Percentiles rank a stretch among this genome's conserved stretches.
Conservation (phyloP, 2,113 vertebrate genomes). For the Microtus oregoni region DNA sequence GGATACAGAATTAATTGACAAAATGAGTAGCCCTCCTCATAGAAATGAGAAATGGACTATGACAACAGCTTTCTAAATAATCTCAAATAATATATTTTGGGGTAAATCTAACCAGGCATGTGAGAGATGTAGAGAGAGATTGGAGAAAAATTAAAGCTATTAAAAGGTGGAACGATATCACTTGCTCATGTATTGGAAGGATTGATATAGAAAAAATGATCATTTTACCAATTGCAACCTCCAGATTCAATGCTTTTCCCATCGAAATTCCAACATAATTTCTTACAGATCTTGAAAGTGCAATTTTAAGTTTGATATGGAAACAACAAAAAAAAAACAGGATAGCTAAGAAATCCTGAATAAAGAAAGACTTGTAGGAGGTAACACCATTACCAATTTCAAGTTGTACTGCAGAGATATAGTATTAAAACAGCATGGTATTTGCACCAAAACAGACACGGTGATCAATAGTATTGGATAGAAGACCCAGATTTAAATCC, state of each 20-base stretch:
- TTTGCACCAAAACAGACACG: background rate
- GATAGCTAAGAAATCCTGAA: background rate
- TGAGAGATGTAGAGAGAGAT: background rate
- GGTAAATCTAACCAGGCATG: background rate
- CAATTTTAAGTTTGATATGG: background rate
- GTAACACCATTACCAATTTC: background rate
- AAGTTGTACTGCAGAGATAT: background rate
- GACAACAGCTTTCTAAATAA: background rate
- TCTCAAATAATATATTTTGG: background rate
- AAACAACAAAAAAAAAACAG: background rate
- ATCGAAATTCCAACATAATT: background rate
- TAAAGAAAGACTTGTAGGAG: background rate
- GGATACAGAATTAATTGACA: background rate
- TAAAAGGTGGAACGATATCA: background rate
- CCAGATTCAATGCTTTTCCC: background rate
- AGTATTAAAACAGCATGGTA: background rate
- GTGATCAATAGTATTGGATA: background rate
- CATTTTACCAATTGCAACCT: background rate
- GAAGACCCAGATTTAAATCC: background rate
- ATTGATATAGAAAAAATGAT: background rate
- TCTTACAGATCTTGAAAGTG: background rate
- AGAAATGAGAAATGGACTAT: background rate
- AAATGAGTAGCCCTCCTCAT: background rate
- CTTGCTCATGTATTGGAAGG: background rate
- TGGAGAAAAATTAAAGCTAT: background rate